Evolutionary conservation across 92 coral and sea anemone species (phyloP).

Genomic region (Siderastrea radians): DNA sequence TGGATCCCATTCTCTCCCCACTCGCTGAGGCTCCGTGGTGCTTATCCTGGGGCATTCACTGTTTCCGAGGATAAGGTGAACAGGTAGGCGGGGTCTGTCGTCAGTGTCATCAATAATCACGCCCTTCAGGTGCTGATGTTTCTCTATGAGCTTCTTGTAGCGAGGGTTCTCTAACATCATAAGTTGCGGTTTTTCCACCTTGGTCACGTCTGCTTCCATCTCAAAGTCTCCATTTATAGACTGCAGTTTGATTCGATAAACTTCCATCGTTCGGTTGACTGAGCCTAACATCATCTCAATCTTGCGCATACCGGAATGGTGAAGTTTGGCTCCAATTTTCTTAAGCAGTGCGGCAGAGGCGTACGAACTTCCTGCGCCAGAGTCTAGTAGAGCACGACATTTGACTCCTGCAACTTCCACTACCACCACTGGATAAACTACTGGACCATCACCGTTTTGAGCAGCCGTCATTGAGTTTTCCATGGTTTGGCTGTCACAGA

Average conservation of each 20-base stretch:
- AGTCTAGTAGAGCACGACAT: constrained; percentile 40
- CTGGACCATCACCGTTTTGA: constrained; percentile 18
- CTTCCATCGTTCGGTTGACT: constrained; percentile 33
- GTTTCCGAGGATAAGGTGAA: constrained; percentile 40
- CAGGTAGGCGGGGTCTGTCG: constrained; percentile 35
- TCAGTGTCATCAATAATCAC: constrained; percentile 41
- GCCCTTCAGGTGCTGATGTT: constrained; percentile 33
- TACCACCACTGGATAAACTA: constrained; percentile 51
- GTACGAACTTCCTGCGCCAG: constrained; percentile 42
- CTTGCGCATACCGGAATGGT: constrained; percentile 38
- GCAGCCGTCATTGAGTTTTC: constrained; percentile 29
- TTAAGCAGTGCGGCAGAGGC: constrained; percentile 44
- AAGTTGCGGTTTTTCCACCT: constrained; percentile 49
- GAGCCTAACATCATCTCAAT: constrained; percentile 53
- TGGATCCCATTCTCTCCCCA: constrained; percentile 48
- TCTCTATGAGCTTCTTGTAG: constrained; percentile 41
- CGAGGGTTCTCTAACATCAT: constrained; percentile 46
- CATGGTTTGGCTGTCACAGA: constrained; percentile 35
- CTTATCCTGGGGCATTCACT: constrained; percentile 46
- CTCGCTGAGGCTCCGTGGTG: constrained; percentile 33
- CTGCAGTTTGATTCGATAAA: constrained; percentile 27
- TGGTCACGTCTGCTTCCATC: constrained; percentile 43
- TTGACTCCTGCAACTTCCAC: constrained; percentile 48
- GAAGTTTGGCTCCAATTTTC: constrained; percentile 22
- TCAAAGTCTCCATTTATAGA: constrained; percentile 24